Conservation (phyloP, 2,113 vertebrate genomes). For the Indri indri region DNA sequence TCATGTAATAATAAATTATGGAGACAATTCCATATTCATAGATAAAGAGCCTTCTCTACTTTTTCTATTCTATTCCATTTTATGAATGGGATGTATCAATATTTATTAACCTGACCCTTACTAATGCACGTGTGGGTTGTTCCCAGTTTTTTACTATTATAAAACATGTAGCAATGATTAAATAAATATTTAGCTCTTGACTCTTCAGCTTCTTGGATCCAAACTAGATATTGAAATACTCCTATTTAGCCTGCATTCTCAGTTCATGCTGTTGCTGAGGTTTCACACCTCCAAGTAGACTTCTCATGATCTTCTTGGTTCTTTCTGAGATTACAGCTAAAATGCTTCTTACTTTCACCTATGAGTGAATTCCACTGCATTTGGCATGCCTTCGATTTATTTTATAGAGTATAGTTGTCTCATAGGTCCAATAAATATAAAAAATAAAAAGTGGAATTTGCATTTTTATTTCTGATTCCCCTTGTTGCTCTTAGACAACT, state of each 20-base stretch:
- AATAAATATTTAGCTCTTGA: neutral
- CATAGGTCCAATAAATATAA: neutral
- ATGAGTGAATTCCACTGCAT: neutral
- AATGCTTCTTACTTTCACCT: neutral
- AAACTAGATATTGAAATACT: neutral
- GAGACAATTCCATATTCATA: neutral
- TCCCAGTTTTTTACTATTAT: neutral
- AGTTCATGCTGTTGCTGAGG: neutral
- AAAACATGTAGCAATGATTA: neutral
- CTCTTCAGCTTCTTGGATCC: neutral
- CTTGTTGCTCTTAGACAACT: neutral
- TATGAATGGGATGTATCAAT: neutral
- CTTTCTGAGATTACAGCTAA: neutral
- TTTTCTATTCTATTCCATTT: neutral
- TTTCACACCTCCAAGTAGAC: neutral
- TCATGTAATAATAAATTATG: neutral
- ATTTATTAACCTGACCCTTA: neutral
- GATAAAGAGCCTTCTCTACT: neutral
- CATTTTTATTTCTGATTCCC: neutral
- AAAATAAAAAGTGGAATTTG: conserved; percentile 14
- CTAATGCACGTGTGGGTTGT: neutral
- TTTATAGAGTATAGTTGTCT: neutral
- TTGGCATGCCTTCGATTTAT: neutral
- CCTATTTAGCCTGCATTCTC: neutral
- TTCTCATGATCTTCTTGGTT: neutral